A percentile compares a stretch with the other conserved stretches of the same genome.
Evolutionary conservation across 2,888 invertebrate genomes (phyloP).

Genomic region (Vannuccia rotundouncinata): DNA sequence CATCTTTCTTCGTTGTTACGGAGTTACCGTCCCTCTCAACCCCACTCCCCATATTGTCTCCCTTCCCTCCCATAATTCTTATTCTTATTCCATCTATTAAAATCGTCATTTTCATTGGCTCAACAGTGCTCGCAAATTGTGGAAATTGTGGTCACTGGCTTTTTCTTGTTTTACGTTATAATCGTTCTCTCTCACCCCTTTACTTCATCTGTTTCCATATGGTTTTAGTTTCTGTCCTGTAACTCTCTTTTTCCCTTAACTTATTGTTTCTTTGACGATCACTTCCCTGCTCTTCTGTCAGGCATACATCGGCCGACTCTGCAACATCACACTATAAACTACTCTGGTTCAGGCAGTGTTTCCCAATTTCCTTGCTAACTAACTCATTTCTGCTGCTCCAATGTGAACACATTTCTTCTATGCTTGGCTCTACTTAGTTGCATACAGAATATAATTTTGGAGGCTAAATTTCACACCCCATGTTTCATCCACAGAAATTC

Average conservation of each 20-base stretch:
- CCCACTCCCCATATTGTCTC: background rate
- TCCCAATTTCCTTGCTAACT: background rate
- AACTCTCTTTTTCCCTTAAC: background rate
- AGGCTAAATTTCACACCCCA: constrained; percentile 14
- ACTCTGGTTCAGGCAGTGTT: background rate
- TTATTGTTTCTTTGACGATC: constrained; percentile 5
- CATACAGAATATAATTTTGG: background rate
- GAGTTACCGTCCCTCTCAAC: background rate
- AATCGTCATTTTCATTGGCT: background rate
- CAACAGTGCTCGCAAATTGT: constrained; percentile 14
- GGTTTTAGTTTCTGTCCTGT: background rate
- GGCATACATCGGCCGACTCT: background rate
- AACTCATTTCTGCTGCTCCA: too few relatives aligned
- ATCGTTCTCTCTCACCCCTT: background rate
- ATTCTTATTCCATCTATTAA: constrained; percentile 9
- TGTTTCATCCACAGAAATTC: background rate
- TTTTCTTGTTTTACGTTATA: constrained; percentile 15
- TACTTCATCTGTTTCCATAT: background rate
- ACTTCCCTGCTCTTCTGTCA: background rate
- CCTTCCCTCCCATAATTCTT: background rate
- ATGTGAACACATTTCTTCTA: background rate
- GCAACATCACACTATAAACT: background rate
- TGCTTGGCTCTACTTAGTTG: background rate
- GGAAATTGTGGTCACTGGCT: constrained; percentile 10
- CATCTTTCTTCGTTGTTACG: background rate